Evolutionary conservation across 2,888 invertebrate genomes (phyloP), one percentile per base, ranked within the genome.

Genomic region (Cephus spinipes): DNA sequence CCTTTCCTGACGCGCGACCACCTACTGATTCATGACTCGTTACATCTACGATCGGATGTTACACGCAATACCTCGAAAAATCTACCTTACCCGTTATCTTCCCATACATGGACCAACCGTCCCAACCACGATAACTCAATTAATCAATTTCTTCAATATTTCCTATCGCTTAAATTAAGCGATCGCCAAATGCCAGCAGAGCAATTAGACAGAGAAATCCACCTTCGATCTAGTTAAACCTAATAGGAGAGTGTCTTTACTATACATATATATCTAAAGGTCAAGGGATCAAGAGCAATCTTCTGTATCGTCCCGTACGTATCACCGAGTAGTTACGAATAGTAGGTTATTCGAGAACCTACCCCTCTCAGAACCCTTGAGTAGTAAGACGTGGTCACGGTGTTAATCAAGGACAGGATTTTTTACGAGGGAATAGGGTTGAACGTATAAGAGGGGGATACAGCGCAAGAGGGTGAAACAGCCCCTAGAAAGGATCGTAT

Each of bases 321-420:
- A 55, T 55, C 55, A 23, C 55, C 55, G 23, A 55, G 55, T 55
- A 55, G 23, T 23, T 55, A 55, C 55, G 55, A 55, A 9, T 55
- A 55, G 55, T 3, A 55, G 55, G 55, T 23, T 23, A 15, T 55
- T 55, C 30, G 33, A 71, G 9, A 30, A 15, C 30, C 15, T 15
- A 30, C 71, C 15, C 23, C 12, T 32, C 40, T 76, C 69, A 33
- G 69, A 15, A 68, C 79, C 77, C 78, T 80, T 80, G 77, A 83
- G 82, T 23, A 55, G 55, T 83, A 80, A 82, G 82, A 82, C 79
- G 78, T 79, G 69, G 81, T 76, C 78, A 69, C 74, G 74, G 82
- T 82, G 86, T 87, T 87, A 88, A 87, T 87, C 84, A 88, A 85
- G 84, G 77, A 79, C 80, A 77, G 79, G 82, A 80, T 81, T 84